These are phyloP conservation scores for Pollicipes pollicipes DNA, from an alignment of 1,140 invertebrate genomes.

Conservation along the genomic window DNA sequence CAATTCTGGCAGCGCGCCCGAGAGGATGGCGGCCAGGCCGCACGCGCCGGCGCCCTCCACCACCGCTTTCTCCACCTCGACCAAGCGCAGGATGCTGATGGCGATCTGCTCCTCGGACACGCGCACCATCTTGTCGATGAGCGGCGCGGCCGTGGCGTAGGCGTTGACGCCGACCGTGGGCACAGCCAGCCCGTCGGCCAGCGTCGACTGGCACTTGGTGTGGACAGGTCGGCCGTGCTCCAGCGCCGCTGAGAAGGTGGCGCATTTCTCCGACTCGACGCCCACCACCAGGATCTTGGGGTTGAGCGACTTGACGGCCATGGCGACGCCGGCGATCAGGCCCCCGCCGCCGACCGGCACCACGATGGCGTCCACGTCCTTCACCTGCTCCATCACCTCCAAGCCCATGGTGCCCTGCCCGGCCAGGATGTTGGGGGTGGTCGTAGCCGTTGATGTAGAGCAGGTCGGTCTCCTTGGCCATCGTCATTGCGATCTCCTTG, in stretches of 20 bases:
- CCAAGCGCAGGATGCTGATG: slow-evolving; percentile 61
- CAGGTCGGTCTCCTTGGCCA: slow-evolving; percentile 48
- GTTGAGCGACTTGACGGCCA: slow-evolving; percentile 66
- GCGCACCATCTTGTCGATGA: slow-evolving; percentile 56
- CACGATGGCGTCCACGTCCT: slow-evolving; percentile 51
- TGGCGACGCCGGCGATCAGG: slow-evolving; percentile 55
- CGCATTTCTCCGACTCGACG: slow-evolving; percentile 74
- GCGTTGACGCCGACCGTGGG: slow-evolving; percentile 77
- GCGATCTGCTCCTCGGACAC: slow-evolving; percentile 74
- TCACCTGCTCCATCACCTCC: slow-evolving; percentile 72
- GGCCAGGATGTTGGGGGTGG: slow-evolving; percentile 78
- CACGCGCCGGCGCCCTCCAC: slow-evolving; percentile 82
- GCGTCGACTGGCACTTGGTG: slow-evolving; percentile 48
- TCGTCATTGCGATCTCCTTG: slow-evolving; percentile 51
- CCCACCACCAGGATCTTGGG: slow-evolving; percentile 53
- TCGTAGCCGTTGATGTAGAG: slow-evolving; percentile 83
- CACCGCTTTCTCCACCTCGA: slow-evolving; percentile 80
- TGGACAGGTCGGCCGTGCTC: slow-evolving; percentile 46
- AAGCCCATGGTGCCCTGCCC: slow-evolving; percentile 82
- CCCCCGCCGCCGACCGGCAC: slow-evolving; percentile 81
- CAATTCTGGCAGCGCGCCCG: slow-evolving; percentile 62
- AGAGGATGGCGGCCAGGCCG: slow-evolving; percentile 67
- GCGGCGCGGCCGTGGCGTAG: slow-evolving; percentile 49
- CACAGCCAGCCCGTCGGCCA: slow-evolving; percentile 82
- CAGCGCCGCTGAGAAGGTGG: slow-evolving; percentile 59